Percentiles rank a stretch among this genome's conserved stretches.
Conservation (phyloP, 2,113 vertebrate species). For the Illadopsis cleaveri region DNA sequence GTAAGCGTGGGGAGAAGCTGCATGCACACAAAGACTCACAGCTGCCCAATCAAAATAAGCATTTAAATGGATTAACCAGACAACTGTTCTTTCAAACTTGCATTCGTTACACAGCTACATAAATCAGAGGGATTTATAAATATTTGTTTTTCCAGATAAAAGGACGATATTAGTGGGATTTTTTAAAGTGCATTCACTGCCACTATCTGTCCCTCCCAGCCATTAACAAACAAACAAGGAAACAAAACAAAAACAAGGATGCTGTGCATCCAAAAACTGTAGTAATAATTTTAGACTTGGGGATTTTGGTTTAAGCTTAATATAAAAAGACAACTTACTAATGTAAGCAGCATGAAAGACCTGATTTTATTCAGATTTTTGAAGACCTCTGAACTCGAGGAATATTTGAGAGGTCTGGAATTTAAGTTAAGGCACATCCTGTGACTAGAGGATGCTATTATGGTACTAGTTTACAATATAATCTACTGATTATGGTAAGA, state of each 20-base stretch:
- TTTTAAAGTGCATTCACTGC: background rate
- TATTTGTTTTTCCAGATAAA: conserved; percentile 47
- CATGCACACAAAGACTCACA: background rate
- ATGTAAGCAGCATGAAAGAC: background rate
- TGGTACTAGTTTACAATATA: background rate
- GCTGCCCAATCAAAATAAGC: conserved; percentile 40
- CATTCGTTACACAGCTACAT: background rate
- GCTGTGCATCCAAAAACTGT: background rate
- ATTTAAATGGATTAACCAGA: conserved; percentile 44
- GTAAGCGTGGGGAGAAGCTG: background rate
- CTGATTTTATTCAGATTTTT: background rate
- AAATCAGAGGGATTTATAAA: conserved; percentile 31
- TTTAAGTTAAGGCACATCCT: background rate
- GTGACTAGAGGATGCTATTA: background rate
- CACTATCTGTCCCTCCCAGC: background rate
- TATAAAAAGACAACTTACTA: background rate
- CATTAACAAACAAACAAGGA: conserved; percentile 13
- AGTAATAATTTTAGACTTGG: background rate
- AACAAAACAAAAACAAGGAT: background rate
- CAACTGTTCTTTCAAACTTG: conserved; percentile 10
- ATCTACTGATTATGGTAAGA: background rate
- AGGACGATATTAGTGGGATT: background rate
- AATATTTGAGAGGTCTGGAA: background rate
- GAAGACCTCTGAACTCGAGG: background rate
- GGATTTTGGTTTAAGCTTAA: background rate